Evolutionary conservation across 2,113 vertebrate species (phyloP), one percentile per base, ranked within the genome.

Genomic region (Leptosomus discolor): DNA sequence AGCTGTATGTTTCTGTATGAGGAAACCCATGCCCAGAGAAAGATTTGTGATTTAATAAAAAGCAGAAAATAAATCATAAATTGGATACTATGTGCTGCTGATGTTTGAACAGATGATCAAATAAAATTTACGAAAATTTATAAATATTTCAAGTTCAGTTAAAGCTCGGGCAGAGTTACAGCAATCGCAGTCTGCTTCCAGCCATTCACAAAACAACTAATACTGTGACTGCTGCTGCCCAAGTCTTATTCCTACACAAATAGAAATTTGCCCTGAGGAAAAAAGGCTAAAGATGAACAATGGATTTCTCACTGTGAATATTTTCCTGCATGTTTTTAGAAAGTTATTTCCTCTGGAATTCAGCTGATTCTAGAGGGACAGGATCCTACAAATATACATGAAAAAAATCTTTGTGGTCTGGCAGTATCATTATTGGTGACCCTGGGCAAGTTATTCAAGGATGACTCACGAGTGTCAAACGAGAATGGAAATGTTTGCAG

Each of bases 301-400:
- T 79, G 89, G 94, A 95, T 85, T 71, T 79, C 58, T 88, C 58
- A 69, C 5, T 17, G 48, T 79, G 85, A 94, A 76, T 92, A 80
- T 90, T 80, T 92, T 89, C 41, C 67, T 92, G 36, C 67, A 69
- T 90, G 70, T 71, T 46, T 75, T 91, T 85, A 71, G 80, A 93
- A 88, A 94, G 65, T 46, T 65, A 90, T 95, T 94, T 92, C 57
- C 57, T 88, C 41, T 90, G 81, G 89, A 91, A 96, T 94, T 92
- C 77, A 89, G 23, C 41, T 90, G 65, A 68, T 92, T 91, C 50
- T 75, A 76, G 57, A 60, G 37, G 67, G 32, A 39, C 6, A 61
- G 50, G 34, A 79, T 79, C 45, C 61, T 46, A 85, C 45, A 92
- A 95, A 73, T 80, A 39, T 22, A 65, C 26, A 41, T 20, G 36